Conservation (phyloP, 2,113 vertebrate species). For the Lanius collurio region DNA sequence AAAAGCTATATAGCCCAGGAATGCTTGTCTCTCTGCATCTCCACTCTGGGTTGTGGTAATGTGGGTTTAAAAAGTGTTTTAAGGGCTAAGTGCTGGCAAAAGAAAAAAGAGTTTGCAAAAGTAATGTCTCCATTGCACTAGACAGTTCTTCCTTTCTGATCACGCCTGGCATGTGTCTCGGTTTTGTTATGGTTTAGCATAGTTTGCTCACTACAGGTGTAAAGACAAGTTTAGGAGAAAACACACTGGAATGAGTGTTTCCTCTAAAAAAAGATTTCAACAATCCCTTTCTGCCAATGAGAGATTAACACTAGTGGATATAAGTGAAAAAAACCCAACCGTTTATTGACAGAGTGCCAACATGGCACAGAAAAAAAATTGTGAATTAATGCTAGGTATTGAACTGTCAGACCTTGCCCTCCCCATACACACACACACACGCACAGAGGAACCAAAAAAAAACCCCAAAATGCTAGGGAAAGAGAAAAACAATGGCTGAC, state of each 20-base stretch:
- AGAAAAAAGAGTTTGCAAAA: neutral
- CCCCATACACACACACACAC: neutral
- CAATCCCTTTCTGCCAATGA: neutral
- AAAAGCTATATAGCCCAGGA: neutral
- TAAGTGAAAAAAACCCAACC: neutral
- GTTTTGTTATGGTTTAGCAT: neutral
- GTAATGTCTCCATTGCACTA: neutral
- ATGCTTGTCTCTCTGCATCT: neutral
- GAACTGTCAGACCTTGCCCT: neutral
- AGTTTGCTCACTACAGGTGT: too few species aligned
- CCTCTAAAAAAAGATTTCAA: neutral
- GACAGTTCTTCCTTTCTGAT: neutral
- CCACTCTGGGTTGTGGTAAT: neutral
- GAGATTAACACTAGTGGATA: neutral
- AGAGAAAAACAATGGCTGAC: neutral
- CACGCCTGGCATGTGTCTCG: neutral
- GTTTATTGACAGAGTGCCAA: neutral
- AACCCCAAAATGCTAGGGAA: neutral
- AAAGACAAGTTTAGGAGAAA: neutral
- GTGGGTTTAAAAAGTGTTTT: neutral
- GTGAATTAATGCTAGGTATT: neutral
- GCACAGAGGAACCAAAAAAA: neutral
- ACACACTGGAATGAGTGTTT: neutral
- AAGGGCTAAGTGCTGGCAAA: neutral
- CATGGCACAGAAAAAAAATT: rapidly evolving